Evolutionary conservation across 2,113 vertebrate species (phyloP), one percentile per base, ranked within the genome.

Genomic region (Boleophthalmus pectinirostris): DNA sequence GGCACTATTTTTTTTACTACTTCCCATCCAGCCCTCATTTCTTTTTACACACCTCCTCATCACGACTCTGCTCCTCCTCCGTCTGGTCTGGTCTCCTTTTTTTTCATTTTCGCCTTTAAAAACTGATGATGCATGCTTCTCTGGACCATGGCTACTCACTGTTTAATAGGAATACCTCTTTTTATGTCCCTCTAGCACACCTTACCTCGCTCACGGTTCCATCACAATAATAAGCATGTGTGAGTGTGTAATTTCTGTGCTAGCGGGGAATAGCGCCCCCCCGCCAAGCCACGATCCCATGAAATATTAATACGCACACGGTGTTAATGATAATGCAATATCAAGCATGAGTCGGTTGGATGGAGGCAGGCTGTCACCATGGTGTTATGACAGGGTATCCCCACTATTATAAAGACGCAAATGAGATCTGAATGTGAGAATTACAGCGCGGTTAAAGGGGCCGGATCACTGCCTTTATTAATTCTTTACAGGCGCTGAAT

Each of bases 231-330:
- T 73, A 77, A 72, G 72, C 83, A 82, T 90, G 79, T 73, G 77
- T 64, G 72, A 80, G 80, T 84, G 84, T 77, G 75, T 72, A 81
- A 88, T 43, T 43, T 43, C 9, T 1, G 38, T 43, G 8, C 5
- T 43, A 43, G 29, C 4, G 29, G 29, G 29, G 29, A 29, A 29
- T 29, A 29, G 29, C 29, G 29, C 29, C 85, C 86, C 85, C 71
- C 72, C 63, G 78, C 80, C 85, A 82, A 85, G 85, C 85, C 85
- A 88, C 77, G 79, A 73, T 80, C 81, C 85, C 85, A 90, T 92
- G 82, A 92, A 93, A 92, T 92, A 91, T 93, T 92, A 90, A 92
- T 91, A 84, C 82, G 81, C 54, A 29, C 82, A 83, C 88, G 83
- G 49, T 25, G 12, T 84, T 92, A 92, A 93, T 92, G 89, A 92